These are phyloP conservation scores for Syndactyla subalaris DNA, from an alignment of 2,797 vertebrate species.

Conservation along the genomic window DNA sequence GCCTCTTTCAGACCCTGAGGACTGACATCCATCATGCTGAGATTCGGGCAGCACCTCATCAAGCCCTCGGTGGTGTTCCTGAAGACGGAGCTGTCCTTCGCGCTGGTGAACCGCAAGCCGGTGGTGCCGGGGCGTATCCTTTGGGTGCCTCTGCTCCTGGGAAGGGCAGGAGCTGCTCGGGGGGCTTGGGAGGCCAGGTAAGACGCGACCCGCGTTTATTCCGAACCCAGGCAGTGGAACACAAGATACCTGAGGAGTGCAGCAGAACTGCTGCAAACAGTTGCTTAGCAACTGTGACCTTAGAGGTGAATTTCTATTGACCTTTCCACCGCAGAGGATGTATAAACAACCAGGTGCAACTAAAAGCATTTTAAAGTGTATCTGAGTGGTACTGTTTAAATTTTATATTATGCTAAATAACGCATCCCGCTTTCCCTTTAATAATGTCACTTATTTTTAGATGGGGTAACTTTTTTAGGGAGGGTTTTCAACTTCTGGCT, in stretches of 20 bases:
- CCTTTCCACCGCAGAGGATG: constrained; percentile 69
- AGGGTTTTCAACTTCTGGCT: background rate
- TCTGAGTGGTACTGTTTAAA: constrained; percentile 37
- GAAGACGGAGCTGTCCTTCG: constrained; percentile 86
- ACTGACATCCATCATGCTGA: constrained; percentile 29
- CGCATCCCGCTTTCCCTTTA: background rate
- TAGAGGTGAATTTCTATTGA: constrained; percentile 76
- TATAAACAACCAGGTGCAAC: constrained; percentile 76
- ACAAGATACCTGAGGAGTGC: constrained; percentile 68
- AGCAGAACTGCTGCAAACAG: constrained; percentile 74
- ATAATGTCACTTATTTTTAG: constrained; percentile 19
- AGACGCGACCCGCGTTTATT: constrained; percentile 53
- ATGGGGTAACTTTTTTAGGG: constrained; percentile 4
- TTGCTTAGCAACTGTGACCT: constrained; percentile 88
- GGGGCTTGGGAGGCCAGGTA: constrained; percentile 69
- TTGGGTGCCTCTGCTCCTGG: background rate
- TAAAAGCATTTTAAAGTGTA: constrained; percentile 57
- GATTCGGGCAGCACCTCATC: constrained; percentile 87
- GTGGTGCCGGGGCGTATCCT: constrained; percentile 92
- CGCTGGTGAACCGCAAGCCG: constrained; percentile 88
- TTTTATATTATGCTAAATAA: constrained; percentile 39
- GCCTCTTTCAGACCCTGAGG: constrained; percentile 49
- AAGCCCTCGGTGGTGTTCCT: constrained; percentile 86
- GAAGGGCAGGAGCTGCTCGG: background rate
- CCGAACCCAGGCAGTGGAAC: constrained; percentile 60